Base-by-base conservation (phyloP, 1,140 invertebrate genomes). In the Aphis craccivora region DNA sequence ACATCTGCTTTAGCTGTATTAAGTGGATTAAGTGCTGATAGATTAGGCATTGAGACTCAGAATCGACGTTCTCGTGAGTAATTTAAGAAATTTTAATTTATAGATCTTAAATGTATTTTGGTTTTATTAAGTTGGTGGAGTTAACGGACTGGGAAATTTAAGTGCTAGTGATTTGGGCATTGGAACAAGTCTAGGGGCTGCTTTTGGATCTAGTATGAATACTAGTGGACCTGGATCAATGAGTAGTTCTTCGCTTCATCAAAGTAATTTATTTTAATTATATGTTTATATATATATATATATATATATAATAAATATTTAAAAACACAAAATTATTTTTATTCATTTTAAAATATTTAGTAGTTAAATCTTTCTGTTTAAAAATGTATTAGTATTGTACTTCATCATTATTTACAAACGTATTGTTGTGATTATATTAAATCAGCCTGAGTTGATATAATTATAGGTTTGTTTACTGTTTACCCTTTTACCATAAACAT, bases 161-260 rank as follows among this genome's bases (percentile, higher is more conserved):
- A 94, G 94, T 51, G 94, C 91, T 81, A 94, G 94, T 81, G 95
- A 95, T 94, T 94, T 95, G 30, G 94, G 94, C 84, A 94, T 94
- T 87, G 94, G 94, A 53, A 55, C 86, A 43, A 94, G 84, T 40
- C 88, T 94, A 81, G 93, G 90, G 14, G 55, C 81, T 53, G 48
- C 93, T 48, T 94, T 88, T 94, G 91, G 93, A 88, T 89, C 93
- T 81, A 45, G 48, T 60, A 60, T 94, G 53, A 94, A 94, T 45
- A 43, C 86, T 30, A 89, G 60, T 88, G 83, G 45, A 87, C 18
- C 90, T 88, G 90, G 90, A 48, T 35, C 93, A 0, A 55, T 91
- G 84, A 67, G 53, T 83, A 90, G 90, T 92, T 92, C 91, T 86
- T 93, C 91, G 30, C 23, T 93, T n/a, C 91, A 93, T 86, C 91